phyloP scores from a whole-genome alignment of 1,140 invertebrate species.

The Scaptodrosophila lebanonensis region DNA sequence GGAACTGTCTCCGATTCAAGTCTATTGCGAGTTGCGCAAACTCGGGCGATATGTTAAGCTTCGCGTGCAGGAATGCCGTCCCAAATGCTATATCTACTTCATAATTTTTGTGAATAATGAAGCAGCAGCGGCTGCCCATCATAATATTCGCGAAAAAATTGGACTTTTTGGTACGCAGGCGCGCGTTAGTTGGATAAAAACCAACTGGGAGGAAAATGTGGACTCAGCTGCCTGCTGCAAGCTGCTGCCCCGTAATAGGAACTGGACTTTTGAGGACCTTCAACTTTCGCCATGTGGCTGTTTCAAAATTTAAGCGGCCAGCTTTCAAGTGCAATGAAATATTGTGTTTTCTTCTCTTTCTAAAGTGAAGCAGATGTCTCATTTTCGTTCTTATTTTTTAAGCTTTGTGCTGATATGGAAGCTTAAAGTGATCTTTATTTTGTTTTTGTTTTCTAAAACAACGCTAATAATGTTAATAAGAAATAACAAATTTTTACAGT shows the following conservation, averaged over 20 bases:
- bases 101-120: conserved; percentile 40
- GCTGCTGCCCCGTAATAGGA: background rate
- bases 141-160: background rate
- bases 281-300: too few relatives aligned
- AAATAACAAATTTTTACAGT: too few relatives aligned
- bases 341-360: too few relatives aligned
- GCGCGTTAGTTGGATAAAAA: conserved; percentile 24
- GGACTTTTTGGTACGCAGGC: conserved; percentile 17
- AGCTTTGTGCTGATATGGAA: too few relatives aligned
- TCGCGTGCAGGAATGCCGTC: conserved; percentile 11
- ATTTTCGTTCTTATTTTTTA: too few relatives aligned
- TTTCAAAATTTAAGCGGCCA: too few relatives aligned
- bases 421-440: too few relatives aligned
- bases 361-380: too few relatives aligned
- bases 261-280: conserved; percentile 9
- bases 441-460: too few relatives aligned
- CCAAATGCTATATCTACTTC: conserved; percentile 10
- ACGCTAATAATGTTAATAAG: too few relatives aligned
- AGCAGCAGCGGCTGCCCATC: conserved; percentile 24
- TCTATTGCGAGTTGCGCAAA: conserved; percentile 32
- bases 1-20: conserved; percentile 15
- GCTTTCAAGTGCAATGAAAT: too few relatives aligned
- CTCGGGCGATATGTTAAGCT: conserved; percentile 15
- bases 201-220: background rate
- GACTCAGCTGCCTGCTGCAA: conserved; percentile 17